Conservation (phyloP, 2,797 vertebrate species). For the Bucorvus abyssinicus region DNA sequence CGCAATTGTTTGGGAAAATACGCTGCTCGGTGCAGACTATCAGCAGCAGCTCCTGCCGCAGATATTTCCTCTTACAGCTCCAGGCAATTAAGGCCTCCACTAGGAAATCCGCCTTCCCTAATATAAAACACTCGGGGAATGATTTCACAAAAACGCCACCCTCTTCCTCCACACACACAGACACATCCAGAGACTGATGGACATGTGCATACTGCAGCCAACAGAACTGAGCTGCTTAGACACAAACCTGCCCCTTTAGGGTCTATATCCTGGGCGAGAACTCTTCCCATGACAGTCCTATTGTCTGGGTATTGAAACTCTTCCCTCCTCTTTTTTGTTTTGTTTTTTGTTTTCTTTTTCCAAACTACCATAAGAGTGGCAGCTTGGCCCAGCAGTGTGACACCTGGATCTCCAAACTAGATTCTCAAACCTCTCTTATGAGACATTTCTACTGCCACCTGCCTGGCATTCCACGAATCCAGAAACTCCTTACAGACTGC, state of each 20-base stretch:
- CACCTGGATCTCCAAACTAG: background rate
- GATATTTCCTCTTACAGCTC: background rate
- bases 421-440: background rate
- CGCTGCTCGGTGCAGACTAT: rapidly evolving
- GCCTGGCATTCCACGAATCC: background rate
- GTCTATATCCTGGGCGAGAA: background rate
- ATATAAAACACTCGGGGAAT: background rate
- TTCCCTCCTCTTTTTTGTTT: background rate
- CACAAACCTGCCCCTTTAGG: rapidly evolving
- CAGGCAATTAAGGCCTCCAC: background rate
- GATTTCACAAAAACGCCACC: background rate
- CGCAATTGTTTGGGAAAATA: background rate
- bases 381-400: background rate
- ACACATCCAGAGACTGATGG: background rate
- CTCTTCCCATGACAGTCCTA: background rate
- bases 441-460: background rate
- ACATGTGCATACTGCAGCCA: background rate
- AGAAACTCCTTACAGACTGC: background rate
- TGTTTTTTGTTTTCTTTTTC: rapidly evolving
- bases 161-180: background rate
- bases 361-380: background rate
- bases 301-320: background rate
- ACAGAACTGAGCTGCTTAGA: background rate
- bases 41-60: background rate
- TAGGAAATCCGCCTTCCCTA: conserved; percentile 21